Evolutionary conservation across 2,797 vertebrate genomes (phyloP).

Genomic region (Trichosurus vulpecula): DNA sequence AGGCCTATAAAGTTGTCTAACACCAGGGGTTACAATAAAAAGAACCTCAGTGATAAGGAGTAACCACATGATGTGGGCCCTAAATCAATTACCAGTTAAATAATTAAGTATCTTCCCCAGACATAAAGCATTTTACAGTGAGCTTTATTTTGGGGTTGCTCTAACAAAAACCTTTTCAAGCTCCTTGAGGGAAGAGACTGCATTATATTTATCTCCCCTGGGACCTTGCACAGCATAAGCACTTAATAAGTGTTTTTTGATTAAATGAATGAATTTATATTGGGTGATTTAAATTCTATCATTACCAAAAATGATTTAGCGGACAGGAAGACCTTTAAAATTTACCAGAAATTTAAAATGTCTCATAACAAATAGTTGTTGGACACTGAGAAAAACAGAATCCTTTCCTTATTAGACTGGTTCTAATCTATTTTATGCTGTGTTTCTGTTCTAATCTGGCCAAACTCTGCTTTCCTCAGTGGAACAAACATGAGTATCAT

Average conservation of each 20-base stretch:
- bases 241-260: background rate
- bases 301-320: background rate
- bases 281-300: conserved; percentile 37
- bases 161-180: background rate
- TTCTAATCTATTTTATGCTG: conserved; percentile 1
- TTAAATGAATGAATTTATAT: conserved; percentile 7
- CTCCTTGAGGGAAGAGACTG: background rate
- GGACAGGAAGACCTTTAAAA: background rate
- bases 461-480: conserved; percentile 46
- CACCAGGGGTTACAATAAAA: conserved; percentile 3
- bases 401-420: background rate
- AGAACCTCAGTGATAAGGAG: background rate
- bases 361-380: background rate
- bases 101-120: background rate
- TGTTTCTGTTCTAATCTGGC: background rate
- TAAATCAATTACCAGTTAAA: conserved; percentile 28
- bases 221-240: background rate
- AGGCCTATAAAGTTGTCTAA: background rate
- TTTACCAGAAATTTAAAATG: background rate
- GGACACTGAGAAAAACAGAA: background rate
- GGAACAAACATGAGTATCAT: conserved; percentile 1
- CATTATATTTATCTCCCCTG: background rate
- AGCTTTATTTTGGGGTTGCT: background rate
- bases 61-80: background rate
- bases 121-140: conserved; percentile 28